Evolutionary conservation across 2,797 vertebrate species (phyloP).

Genomic region (Sus cebifrons): DNA sequence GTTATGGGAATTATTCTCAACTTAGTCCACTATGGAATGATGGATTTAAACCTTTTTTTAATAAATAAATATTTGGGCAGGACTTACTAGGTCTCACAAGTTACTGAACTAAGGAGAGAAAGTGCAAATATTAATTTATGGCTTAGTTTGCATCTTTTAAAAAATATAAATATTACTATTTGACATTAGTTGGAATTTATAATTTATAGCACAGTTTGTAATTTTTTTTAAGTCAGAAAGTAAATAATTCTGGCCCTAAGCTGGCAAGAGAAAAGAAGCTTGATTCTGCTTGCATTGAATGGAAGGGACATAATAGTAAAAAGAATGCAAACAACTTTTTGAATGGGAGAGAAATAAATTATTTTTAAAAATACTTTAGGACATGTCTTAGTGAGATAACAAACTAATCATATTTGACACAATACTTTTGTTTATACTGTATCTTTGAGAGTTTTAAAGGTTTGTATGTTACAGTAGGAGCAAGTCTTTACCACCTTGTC

Average conservation of each 20-base stretch:
- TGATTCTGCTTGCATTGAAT: conserved; percentile 37
- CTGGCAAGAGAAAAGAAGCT: background rate
- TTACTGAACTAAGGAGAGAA: background rate
- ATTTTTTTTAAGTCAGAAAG: conserved; percentile 48
- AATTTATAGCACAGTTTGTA: conserved; percentile 28
- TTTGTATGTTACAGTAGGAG: background rate
- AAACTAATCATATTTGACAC: background rate
- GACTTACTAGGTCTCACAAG: background rate
- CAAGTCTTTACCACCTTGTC: background rate
- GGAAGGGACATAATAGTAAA: conserved; percentile 22
- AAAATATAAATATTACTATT: conserved; percentile 10
- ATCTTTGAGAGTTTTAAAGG: background rate
- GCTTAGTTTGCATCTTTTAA: conserved; percentile 45
- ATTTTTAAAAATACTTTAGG: conserved; percentile 9
- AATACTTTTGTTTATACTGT: background rate
- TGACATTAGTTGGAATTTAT: background rate
- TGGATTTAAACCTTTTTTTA: background rate
- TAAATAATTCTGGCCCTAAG: conserved; percentile 1
- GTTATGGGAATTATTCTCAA: background rate
- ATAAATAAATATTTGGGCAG: conserved; percentile 1
- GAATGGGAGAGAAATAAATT: background rate
- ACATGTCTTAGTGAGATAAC: background rate
- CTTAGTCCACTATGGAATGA: background rate
- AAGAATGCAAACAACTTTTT: background rate
- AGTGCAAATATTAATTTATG: conserved; percentile 10